Evolutionary conservation across 2,888 invertebrate genomes (phyloP).

Genomic region (Eucriotettix oculatus): DNA sequence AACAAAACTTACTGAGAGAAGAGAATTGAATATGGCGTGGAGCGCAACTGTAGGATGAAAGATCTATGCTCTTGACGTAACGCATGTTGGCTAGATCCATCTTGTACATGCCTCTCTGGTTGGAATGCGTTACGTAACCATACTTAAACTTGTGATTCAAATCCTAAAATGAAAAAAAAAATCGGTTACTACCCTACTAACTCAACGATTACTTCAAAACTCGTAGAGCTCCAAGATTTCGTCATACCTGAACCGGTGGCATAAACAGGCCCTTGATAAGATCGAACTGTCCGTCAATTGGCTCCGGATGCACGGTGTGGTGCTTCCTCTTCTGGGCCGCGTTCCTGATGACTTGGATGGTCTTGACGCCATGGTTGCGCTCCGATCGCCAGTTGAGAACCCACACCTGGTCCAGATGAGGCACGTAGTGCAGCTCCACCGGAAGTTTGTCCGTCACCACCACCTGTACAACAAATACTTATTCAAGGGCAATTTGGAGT

Average conservation of each 20-base stretch:
- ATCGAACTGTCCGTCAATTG: slow-evolving; percentile 60
- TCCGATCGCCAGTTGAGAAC: slow-evolving; percentile 48
- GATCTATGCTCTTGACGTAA: slow-evolving; percentile 51
- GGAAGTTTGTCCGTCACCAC: slow-evolving; percentile 56
- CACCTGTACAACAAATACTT: slow-evolving; percentile 31
- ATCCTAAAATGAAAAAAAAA: slow-evolving; percentile 25
- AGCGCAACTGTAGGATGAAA: slow-evolving; percentile 54
- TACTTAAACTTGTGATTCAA: slow-evolving; percentile 44
- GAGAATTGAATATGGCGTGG: slow-evolving; percentile 52
- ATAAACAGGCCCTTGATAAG: slow-evolving; percentile 46
- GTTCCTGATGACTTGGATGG: slow-evolving; percentile 51
- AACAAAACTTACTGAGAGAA: slow-evolving; percentile 43
- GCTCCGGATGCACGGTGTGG: slow-evolving; percentile 54
- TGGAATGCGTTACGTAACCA: slow-evolving; percentile 56
- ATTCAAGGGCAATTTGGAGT: slow-evolving; percentile 1
- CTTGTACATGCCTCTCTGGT: slow-evolving; percentile 55
- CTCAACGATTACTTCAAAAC: too few species aligned
- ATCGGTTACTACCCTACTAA: too few species aligned
- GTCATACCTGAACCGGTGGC: slow-evolving; percentile 35
- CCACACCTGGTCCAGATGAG: slow-evolving; percentile 58
- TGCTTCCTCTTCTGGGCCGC: slow-evolving; percentile 55
- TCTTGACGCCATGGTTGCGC: slow-evolving; percentile 41
- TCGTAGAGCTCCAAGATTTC: too few species aligned
- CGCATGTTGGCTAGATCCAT: slow-evolving; percentile 52
- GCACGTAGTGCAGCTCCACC: slow-evolving; percentile 49